A percentile compares a stretch with the other conserved stretches of the same genome.
phyloP scores from a whole-genome alignment of 2,888 invertebrate genomes.

The Drosophila kuntzei region DNA sequence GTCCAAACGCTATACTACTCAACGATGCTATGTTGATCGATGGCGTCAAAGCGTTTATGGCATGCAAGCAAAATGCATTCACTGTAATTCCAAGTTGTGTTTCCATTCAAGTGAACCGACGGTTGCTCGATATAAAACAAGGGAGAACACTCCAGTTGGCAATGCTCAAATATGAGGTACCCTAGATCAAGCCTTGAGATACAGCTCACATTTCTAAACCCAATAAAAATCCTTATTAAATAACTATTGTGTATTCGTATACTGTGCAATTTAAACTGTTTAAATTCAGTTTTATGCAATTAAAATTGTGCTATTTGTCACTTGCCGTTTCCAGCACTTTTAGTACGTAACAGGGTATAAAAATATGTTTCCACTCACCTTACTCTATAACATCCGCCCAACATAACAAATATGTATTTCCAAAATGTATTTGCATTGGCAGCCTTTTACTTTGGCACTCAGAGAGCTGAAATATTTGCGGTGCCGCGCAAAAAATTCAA shows the following conservation, averaged over 20 bases:
- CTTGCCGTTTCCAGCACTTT: not conserved
- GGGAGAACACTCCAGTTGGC: not conserved
- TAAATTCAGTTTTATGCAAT: not conserved
- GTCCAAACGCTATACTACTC: constrained; percentile 31
- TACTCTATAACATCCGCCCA: constrained; percentile 1
- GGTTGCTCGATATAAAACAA: constrained; percentile 57
- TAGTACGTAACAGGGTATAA: constrained; percentile 3
- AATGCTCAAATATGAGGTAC: not conserved
- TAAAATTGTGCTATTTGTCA: too few relatives aligned
- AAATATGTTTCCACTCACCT: constrained; percentile 19
- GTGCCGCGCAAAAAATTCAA: constrained; percentile 47
- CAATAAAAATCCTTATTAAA: not conserved
- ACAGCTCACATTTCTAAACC: not conserved
- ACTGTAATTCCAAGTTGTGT: constrained; percentile 54
- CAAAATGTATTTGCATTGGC: constrained; percentile 54
- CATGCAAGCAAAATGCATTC: constrained; percentile 40
- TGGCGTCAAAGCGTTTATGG: constrained; percentile 71
- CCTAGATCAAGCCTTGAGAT: not conserved
- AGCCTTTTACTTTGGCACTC: constrained; percentile 37
- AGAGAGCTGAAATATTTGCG: constrained; percentile 56
- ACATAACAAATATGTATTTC: constrained; percentile 54
- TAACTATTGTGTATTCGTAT: not conserved
- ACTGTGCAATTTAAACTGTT: not conserved
- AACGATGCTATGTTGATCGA: constrained; percentile 49
- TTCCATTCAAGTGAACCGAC: constrained; percentile 70